Percentiles rank a stretch among this genome's conserved stretches.
Conservation (phyloP, 2,113 vertebrate genomes). For the Atractosteus spatula region DNA sequence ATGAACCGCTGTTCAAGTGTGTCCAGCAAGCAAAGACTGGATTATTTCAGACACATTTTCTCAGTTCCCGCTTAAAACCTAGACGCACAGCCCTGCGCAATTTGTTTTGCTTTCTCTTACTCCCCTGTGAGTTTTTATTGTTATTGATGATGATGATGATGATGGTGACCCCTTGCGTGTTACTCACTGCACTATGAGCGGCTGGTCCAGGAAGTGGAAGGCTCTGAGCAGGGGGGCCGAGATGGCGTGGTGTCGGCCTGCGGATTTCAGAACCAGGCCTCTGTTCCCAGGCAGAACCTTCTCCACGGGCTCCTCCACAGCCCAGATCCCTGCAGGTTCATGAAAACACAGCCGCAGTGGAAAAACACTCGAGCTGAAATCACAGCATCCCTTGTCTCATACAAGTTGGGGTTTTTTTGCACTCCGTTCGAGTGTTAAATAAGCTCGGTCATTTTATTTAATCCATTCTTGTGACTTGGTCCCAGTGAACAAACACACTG, state of each 20-base stretch:
- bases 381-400: no score
- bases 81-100: no score
- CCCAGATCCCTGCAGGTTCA: slow-evolving; percentile 37
- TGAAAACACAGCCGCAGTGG: not conserved
- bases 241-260: slow-evolving; percentile 43
- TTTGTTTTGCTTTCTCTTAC: no score
- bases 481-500: not conserved
- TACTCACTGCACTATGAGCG: slow-evolving; percentile 46
- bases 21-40: no score
- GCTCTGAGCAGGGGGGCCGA: slow-evolving; percentile 28
- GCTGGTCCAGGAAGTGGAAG: slow-evolving; percentile 35
- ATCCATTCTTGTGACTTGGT: not conserved
- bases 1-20: no score
- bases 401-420: not conserved
- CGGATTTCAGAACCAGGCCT: slow-evolving; percentile 48
- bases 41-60: not conserved
- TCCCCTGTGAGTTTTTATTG: no score
- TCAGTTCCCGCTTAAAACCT: no score
- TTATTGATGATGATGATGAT: no score
- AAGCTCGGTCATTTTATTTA: not conserved
- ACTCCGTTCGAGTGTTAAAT: not conserved
- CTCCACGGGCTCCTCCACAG: slow-evolving; percentile 33
- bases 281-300: slow-evolving; percentile 28
- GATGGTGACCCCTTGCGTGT: not conserved
- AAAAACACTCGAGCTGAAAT: not conserved